These are phyloP conservation scores for Daboia siamensis DNA, from an alignment of 2,113 vertebrate species.

Conservation along the genomic window DNA sequence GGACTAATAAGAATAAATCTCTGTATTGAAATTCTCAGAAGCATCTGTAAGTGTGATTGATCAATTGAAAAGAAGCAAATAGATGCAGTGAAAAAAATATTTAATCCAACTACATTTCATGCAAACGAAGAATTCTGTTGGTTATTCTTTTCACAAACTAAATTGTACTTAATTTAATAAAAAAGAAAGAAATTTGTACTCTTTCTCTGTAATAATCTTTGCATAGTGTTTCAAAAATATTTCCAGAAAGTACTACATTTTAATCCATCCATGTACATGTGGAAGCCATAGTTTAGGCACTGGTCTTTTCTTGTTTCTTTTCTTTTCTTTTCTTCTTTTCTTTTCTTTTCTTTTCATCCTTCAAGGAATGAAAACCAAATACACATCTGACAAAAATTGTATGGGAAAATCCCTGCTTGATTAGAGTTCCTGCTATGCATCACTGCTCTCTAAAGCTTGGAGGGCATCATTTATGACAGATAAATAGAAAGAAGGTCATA, in stretches of 20 bases:
- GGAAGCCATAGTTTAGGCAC: not conserved
- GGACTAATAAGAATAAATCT: not conserved
- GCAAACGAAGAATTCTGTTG: not conserved
- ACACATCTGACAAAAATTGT: not conserved
- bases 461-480: constrained; percentile 2
- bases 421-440: not conserved
- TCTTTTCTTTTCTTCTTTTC: not conserved
- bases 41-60: not conserved
- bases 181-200: not conserved
- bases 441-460: constrained; percentile 3
- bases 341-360: not conserved
- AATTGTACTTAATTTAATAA: not conserved
- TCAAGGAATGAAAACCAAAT: not conserved
- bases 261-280: not conserved
- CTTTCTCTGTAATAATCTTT: not conserved
- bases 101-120: not conserved
- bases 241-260: not conserved
- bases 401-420: not conserved
- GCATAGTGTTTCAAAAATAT: not conserved
- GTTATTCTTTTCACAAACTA: not conserved
- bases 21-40: not conserved
- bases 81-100: not conserved
- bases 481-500: not conserved
- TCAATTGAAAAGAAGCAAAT: not conserved
- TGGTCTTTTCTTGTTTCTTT: not conserved